Evolutionary conservation across 2,797 vertebrate genomes (phyloP).

Genomic region (Gorsachius magnificus): DNA sequence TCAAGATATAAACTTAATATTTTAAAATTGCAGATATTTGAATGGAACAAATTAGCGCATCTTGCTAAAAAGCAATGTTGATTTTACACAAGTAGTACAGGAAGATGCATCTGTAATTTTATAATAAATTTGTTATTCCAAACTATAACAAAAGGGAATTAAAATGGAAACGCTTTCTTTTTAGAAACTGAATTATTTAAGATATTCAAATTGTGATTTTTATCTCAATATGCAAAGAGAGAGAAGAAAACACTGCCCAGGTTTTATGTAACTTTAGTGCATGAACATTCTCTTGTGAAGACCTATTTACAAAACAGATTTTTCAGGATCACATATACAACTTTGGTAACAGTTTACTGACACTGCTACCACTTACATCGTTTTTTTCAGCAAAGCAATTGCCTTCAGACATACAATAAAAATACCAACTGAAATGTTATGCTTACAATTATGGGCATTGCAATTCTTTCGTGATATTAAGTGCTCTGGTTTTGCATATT

Average conservation of each 20-base stretch:
- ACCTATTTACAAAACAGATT: background rate
- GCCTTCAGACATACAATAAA: background rate
- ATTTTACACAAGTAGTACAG: background rate
- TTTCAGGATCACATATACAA: background rate
- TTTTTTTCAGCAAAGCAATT: background rate
- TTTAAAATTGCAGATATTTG: background rate
- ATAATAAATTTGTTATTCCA: background rate
- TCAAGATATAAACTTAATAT: background rate
- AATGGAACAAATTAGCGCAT: background rate
- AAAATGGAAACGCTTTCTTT: background rate
- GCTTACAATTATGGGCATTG: background rate
- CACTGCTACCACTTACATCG: background rate
- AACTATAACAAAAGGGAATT: background rate
- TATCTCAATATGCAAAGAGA: background rate
- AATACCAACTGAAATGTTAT: background rate
- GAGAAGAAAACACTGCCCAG: background rate
- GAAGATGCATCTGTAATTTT: background rate
- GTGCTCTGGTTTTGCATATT: background rate
- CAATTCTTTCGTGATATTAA: background rate
- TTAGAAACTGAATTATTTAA: background rate
- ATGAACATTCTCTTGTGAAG: background rate
- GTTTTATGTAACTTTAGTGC: background rate
- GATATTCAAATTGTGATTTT: background rate
- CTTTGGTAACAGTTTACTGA: background rate
- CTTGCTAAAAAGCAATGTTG: background rate